A percentile compares a stretch with the other conserved stretches of the same genome.
Conservation (phyloP, 2,888 invertebrate species). For the Drosophila anomelani region DNA sequence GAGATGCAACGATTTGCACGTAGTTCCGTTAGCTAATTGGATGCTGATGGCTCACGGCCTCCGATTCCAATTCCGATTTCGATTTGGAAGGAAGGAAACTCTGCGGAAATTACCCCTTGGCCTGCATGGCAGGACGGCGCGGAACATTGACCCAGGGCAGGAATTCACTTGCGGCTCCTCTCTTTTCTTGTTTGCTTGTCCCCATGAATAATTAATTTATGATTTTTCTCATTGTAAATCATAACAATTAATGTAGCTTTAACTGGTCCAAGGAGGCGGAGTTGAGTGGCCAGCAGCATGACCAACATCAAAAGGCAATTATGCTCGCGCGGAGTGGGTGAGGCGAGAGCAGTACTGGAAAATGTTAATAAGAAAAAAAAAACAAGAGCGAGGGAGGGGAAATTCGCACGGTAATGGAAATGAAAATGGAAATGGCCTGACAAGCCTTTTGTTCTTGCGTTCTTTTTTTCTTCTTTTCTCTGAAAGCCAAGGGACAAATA, state of each 20-base stretch:
- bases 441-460: conserved; percentile 62
- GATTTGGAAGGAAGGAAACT: conserved; percentile 42
- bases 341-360: conserved; percentile 19
- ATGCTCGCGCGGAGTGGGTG: conserved; percentile 44
- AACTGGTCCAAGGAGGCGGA: conserved; percentile 46
- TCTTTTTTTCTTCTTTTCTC: conserved; percentile 5
- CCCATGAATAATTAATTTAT: conserved; percentile 74
- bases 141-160: conserved; percentile 45
- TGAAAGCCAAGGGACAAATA: conserved; percentile 20
- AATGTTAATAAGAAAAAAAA: conserved; percentile 60
- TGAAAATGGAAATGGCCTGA: conserved; percentile 67
- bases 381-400: not conserved
- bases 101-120: conserved; percentile 32
- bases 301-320: conserved; percentile 72
- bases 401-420: conserved; percentile 73
- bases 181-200: conserved; percentile 20
- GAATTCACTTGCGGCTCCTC: conserved; percentile 17
- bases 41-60: conserved; percentile 50
- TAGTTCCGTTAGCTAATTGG: conserved; percentile 79
- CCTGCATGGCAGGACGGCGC: not conserved
- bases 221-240: conserved; percentile 78
- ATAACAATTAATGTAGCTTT: conserved; percentile 76
- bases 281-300: conserved; percentile 47
- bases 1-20: conserved; percentile 78
- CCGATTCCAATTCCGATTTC: conserved; percentile 27